A percentile compares a stretch with the other conserved stretches of the same genome.
phyloP scores from a whole-genome alignment of 1,140 invertebrate genomes.

The Pseudomyrmex flavicornis region DNA sequence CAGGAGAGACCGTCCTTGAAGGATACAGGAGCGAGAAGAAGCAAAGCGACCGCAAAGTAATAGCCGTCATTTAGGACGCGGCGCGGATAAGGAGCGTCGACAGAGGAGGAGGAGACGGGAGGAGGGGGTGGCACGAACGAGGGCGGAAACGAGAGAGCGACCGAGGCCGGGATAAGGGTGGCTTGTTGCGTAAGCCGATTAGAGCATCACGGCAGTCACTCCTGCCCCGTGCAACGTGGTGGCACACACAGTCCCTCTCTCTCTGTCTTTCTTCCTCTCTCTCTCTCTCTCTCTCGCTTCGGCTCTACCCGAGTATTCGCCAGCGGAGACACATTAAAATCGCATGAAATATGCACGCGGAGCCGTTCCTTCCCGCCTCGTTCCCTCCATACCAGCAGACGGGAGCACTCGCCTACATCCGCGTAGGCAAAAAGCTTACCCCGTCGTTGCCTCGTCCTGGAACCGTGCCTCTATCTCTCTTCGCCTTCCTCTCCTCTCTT shows the following conservation, averaged over 20 bases:
- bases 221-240: constrained; percentile 61
- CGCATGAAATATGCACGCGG: constrained; percentile 82
- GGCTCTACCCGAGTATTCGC: constrained; percentile 67
- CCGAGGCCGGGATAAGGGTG: constrained; percentile 70
- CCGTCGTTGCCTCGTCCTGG: constrained; percentile 24
- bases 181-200: constrained; percentile 83
- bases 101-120: background rate
- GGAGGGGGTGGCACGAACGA: constrained; percentile 33
- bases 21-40: constrained; percentile 34
- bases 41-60: constrained; percentile 68
- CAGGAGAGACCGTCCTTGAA: constrained; percentile 18
- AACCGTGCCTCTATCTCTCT: constrained; percentile 36
- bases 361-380: constrained; percentile 54
- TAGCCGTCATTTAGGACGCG: constrained; percentile 62
- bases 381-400: constrained; percentile 71
- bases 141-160: constrained; percentile 58
- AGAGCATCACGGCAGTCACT: constrained; percentile 81
- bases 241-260: constrained; percentile 57
- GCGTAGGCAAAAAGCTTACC: constrained; percentile 71
- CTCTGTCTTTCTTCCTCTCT: background rate
- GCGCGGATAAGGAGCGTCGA: constrained; percentile 33
- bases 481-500: background rate
- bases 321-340: constrained; percentile 84
- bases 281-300: background rate
- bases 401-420: constrained; percentile 74